Conservation (phyloP, 2,797 vertebrate species). For the Hoplostethus mediterraneus region DNA sequence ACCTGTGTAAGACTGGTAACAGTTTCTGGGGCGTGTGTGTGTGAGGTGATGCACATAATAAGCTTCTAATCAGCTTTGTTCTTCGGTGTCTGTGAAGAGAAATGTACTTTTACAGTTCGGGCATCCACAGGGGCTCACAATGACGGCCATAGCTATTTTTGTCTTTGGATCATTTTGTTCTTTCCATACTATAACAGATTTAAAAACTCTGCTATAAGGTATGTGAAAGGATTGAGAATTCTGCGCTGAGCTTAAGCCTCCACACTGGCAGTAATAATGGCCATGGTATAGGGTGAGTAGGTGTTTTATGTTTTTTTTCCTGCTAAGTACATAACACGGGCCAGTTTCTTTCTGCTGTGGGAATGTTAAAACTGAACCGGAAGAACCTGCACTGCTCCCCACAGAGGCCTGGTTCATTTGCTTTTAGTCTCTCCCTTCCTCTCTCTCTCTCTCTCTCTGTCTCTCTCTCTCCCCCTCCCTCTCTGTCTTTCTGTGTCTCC, state of each 20-base stretch:
- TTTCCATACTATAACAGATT: conserved; percentile 31
- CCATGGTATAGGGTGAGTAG: conserved; percentile 28
- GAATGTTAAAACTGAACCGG: conserved; percentile 71
- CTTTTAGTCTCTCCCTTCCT: conserved; percentile 55
- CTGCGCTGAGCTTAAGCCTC: neutral
- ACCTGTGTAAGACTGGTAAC: neutral
- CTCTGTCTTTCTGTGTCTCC: conserved; percentile 6
- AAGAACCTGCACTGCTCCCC: conserved; percentile 74
- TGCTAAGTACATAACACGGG: conserved; percentile 35
- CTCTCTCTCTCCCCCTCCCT: neutral
- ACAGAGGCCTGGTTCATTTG: conserved; percentile 74
- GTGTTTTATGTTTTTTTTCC: conserved; percentile 28
- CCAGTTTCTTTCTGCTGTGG: conserved; percentile 50
- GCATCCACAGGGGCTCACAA: conserved; percentile 24
- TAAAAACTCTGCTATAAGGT: neutral
- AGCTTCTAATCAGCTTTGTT: conserved; percentile 18
- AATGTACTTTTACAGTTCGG: conserved; percentile 34
- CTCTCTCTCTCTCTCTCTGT: neutral
- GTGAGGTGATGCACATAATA: neutral
- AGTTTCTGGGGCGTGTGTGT: neutral
- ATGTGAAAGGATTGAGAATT: conserved; percentile 33
- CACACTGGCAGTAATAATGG: conserved; percentile 40
- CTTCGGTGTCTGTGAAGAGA: conserved; percentile 14
- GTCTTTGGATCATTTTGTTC: conserved; percentile 22
- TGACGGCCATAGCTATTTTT: conserved; percentile 29